Percentiles rank a stretch among this genome's conserved stretches.
phyloP scores from a whole-genome alignment of 2,797 vertebrate species.

The Silurus aristotelis region DNA sequence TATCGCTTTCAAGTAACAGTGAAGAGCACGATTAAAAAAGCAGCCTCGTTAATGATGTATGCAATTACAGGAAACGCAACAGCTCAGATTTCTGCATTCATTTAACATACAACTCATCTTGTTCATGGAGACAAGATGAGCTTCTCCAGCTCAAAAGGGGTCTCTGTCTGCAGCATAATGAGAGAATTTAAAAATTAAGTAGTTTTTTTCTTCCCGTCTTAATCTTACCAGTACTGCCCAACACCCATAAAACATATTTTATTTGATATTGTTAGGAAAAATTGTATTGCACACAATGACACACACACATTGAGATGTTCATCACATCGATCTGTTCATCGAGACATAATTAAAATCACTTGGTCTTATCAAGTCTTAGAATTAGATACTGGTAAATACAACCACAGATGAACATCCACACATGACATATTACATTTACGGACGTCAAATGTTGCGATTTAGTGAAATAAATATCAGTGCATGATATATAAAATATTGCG shows the following conservation, averaged over 20 bases:
- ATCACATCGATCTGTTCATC: neutral
- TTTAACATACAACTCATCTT: conserved; percentile 23
- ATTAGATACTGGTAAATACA: too few species aligned
- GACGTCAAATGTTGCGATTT: too few species aligned
- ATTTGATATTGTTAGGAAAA: neutral
- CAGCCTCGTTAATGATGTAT: conserved; percentile 35
- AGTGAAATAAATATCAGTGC: too few species aligned
- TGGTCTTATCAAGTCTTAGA: too few species aligned
- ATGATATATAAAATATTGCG: too few species aligned
- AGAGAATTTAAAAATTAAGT: neutral
- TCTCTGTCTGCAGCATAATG: neutral
- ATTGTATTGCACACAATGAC: too few species aligned
- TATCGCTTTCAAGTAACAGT: conserved; percentile 45
- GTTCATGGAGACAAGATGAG: neutral
- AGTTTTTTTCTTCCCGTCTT: neutral
- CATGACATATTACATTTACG: too few species aligned
- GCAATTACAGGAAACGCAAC: conserved; percentile 15
- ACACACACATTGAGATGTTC: neutral
- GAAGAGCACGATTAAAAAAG: neutral
- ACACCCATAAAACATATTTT: neutral
- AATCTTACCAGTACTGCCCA: neutral
- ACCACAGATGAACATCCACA: too few species aligned
- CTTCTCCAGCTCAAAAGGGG: neutral
- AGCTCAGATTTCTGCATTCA: conserved; percentile 3
- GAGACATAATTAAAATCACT: too few species aligned